phyloP scores from a whole-genome alignment of 1,140 invertebrate genomes.

The Caenorhabditis elegans region DNA sequence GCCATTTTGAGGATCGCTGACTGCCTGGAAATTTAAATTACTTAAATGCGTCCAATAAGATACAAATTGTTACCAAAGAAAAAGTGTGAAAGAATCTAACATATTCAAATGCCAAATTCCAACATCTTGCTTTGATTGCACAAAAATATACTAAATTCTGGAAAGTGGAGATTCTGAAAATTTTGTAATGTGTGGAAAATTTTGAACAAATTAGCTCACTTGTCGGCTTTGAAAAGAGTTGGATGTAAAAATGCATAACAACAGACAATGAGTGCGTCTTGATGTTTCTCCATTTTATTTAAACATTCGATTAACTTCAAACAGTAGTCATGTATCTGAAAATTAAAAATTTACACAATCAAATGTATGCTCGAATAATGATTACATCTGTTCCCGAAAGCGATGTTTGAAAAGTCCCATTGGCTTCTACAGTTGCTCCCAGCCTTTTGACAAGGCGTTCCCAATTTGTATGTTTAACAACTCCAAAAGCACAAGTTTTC shows the following conservation, averaged over 20 bases:
- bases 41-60: no score
- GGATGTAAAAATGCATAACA: constrained; percentile 64
- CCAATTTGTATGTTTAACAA: constrained; percentile 35
- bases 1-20: not conserved
- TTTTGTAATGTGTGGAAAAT: no score
- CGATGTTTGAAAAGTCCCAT: not conserved
- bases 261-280: constrained; percentile 59
- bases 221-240: constrained; percentile 52
- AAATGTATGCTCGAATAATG: not conserved
- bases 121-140: constrained; percentile 58
- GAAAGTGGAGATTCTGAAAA: constrained; percentile 56
- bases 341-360: not conserved
- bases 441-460: constrained; percentile 46
- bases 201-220: constrained; percentile 42
- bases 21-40: not conserved
- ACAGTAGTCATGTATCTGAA: constrained; percentile 61
- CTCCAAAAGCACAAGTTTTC: not conserved
- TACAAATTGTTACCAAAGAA: not conserved
- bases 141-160: constrained; percentile 57
- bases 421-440: constrained; percentile 2
- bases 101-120: constrained; percentile 60
- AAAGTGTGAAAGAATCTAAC: constrained; percentile 54
- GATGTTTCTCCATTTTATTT: constrained; percentile 38
- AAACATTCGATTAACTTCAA: constrained; percentile 59
- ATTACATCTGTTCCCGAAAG: not conserved